Percentiles rank a stretch among this genome's conserved stretches.
Conservation (phyloP, 2,113 vertebrate genomes). For the Rallus limicola region DNA sequence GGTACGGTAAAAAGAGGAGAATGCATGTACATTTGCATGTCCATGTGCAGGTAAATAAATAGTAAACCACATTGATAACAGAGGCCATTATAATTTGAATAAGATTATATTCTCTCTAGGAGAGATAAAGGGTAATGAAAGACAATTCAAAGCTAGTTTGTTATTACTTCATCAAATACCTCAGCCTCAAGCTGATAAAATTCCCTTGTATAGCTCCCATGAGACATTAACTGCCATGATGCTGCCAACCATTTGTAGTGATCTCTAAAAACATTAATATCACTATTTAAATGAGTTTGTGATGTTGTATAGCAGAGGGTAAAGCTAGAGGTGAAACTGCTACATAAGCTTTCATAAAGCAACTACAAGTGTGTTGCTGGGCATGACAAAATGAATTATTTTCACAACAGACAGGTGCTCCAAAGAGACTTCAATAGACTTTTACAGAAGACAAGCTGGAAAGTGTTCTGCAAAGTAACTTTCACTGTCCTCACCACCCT, state of each 20-base stretch:
- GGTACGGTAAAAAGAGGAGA: constrained; percentile 61
- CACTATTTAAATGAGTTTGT: constrained; percentile 77
- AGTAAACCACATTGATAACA: constrained; percentile 81
- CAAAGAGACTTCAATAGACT: constrained; percentile 44
- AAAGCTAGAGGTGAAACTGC: constrained; percentile 75
- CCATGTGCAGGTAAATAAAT: constrained; percentile 80
- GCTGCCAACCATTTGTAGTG: constrained; percentile 73
- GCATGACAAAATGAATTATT: constrained; percentile 69
- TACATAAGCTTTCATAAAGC: constrained; percentile 58
- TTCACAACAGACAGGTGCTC: constrained; percentile 54
- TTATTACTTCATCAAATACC: constrained; percentile 84
- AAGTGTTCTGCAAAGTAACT: constrained; percentile 2
- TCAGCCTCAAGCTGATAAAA: constrained; percentile 80
- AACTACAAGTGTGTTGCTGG: constrained; percentile 40
- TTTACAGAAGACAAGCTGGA: constrained; percentile 1
- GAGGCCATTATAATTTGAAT: constrained; percentile 83
- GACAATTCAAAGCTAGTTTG: constrained; percentile 80
- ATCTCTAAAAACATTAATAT: constrained; percentile 81
- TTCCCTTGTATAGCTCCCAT: constrained; percentile 52
- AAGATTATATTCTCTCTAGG: constrained; percentile 80
- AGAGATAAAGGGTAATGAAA: constrained; percentile 85
- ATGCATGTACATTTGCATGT: constrained; percentile 73
- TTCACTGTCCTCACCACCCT: background rate
- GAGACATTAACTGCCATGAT: constrained; percentile 71
- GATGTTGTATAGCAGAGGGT: constrained; percentile 64